Base-by-base conservation (phyloP, 2,888 invertebrate species). In the Aphodius sticticus region DNA sequence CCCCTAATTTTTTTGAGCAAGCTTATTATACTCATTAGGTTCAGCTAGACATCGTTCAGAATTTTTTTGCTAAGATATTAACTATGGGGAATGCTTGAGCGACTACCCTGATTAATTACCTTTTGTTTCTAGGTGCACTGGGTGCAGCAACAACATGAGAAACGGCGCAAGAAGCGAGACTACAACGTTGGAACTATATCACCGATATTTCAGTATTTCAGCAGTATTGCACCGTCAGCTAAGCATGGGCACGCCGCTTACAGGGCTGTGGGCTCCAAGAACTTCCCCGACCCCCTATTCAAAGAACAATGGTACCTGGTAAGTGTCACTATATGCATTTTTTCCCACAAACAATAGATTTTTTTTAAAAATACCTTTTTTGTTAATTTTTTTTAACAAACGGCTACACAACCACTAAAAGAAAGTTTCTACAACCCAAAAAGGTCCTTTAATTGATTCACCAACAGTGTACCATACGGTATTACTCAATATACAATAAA, bases 241-340 rank as follows among this genome's bases (percentile, higher is more conserved):
- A 85, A 85, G 81, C 88, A 85, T 88, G 83, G 90, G 87, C 80
- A 87, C 88, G 80, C 92, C 87, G 85, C 88, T 88, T 83, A 90
- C 89, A 83, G 88, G 71, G 87, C 83, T 86, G 90, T 84, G 88
- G 90, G 84, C 86, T 91, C 79, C 89, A 91, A 82, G 86, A 90
- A 93, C 84, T 97, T 97, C 89, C 94, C 96, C 14, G 98, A 98
- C 90, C 97, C 97, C 14, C 92, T 97, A 84, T 99, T 95, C 92
- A 95, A 95, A 87, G 96, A 98, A 89, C 97, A 98, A 91, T 99
- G 98, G 99, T 99, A 99, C 88, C 91, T 99, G 95, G 98, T 98
- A 90, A 94, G 98, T 94, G 87, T 87, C 87, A n/a, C n/a, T n/a
- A n/a, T n/a, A n/a, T n/a, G n/a, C n/a, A n/a, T n/a, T n/a, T n/a